These are phyloP conservation scores for Cataglyphis cursor DNA, from an alignment of 2,888 invertebrate genomes.

Conservation along the genomic window DNA sequence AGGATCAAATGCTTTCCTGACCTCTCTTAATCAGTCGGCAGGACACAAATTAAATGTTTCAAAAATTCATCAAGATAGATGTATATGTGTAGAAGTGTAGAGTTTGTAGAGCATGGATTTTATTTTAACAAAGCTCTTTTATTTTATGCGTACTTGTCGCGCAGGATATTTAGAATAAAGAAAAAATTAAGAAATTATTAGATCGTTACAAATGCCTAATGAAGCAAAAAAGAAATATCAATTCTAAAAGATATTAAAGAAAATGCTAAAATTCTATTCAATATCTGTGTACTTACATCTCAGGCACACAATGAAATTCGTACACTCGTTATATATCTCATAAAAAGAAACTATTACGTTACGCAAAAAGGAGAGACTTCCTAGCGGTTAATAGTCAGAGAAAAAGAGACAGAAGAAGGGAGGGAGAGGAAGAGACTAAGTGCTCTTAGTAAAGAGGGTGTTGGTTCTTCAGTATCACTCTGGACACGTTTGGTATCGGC, in stretches of 20 bases:
- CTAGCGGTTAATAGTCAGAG: not conserved
- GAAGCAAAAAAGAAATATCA: not conserved
- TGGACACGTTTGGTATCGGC: constrained; percentile 69
- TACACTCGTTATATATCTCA: not conserved
- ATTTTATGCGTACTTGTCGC: not conserved
- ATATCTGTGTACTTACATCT: not conserved
- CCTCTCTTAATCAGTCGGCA: constrained; percentile 77
- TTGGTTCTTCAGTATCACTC: constrained; percentile 69
- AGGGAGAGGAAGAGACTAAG: constrained; percentile 32
- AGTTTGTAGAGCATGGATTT: not conserved
- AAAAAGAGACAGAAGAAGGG: not conserved
- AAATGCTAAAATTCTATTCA: not conserved
- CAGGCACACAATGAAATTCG: not conserved
- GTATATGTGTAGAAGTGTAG: too few species aligned
- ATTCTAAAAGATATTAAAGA: not conserved
- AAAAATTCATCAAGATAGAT: constrained; percentile 8
- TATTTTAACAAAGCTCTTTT: not conserved
- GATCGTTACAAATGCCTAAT: not conserved
- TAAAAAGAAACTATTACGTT: not conserved
- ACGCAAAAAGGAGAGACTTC: constrained; percentile 14
- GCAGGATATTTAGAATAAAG: not conserved
- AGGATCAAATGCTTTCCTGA: constrained; percentile 83
- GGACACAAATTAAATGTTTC: constrained; percentile 64
- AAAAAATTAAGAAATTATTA: not conserved
- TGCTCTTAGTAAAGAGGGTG: constrained; percentile 70